These are phyloP conservation scores for Umimayanthus chanpuru DNA, from an alignment of 92 coral and sea anemone species.

Conservation along the genomic window DNA sequence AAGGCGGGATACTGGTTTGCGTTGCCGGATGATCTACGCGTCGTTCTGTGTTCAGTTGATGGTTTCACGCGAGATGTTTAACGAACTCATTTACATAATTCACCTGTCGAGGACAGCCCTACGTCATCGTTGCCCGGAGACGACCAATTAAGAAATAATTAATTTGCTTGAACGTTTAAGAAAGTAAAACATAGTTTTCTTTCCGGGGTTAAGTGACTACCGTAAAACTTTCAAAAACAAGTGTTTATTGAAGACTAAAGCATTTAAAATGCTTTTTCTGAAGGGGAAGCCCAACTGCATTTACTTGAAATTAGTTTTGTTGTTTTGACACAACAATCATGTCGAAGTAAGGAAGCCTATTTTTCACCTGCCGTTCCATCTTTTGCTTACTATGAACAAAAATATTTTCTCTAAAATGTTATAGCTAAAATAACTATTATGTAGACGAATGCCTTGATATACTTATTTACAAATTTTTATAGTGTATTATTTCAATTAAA, in stretches of 20 bases:
- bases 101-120: neutral
- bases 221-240: neutral
- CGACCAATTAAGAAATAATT: constrained; percentile 1
- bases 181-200: too few relatives aligned
- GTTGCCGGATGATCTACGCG: neutral
- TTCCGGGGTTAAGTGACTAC: neutral
- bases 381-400: neutral
- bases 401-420: neutral
- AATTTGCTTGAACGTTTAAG: neutral
- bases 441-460: too few relatives aligned
- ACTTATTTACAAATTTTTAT: too few relatives aligned
- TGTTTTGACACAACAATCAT: neutral
- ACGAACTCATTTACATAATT: constrained; percentile 28
- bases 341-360: neutral
- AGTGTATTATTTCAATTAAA: too few relatives aligned
- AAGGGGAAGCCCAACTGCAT: neutral
- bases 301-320: too few relatives aligned
- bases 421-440: neutral
- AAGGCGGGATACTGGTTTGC: neutral
- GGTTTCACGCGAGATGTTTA: neutral
- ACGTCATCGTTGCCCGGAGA: constrained; percentile 36
- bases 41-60: constrained; percentile 1
- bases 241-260: neutral
- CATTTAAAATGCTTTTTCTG: too few relatives aligned
- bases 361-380: neutral